Percentiles rank a stretch among this genome's conserved stretches.
phyloP scores from a whole-genome alignment of 2,113 vertebrate genomes.

The Phalacrocorax aristotelis region DNA sequence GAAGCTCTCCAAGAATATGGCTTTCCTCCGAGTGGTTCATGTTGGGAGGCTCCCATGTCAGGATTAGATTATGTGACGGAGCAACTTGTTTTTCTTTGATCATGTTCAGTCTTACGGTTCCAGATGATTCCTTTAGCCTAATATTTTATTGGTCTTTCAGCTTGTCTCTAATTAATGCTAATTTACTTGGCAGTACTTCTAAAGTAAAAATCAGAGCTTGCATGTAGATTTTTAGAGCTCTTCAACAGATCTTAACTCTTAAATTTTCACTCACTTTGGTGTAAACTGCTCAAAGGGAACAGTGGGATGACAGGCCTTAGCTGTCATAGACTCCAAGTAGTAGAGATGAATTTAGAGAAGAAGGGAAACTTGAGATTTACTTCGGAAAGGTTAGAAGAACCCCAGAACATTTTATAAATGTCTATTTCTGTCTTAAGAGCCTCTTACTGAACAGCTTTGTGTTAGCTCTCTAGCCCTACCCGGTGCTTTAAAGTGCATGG shows the following conservation, averaged over 20 bases:
- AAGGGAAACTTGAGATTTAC: not conserved
- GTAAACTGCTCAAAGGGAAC: not conserved
- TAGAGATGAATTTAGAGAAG: not conserved
- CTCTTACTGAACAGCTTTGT: not conserved
- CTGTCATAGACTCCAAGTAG: not conserved
- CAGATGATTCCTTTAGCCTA: constrained; percentile 10
- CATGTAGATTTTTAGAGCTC: constrained; percentile 9
- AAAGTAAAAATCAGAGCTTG: constrained; percentile 18
- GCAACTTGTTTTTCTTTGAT: constrained; percentile 20
- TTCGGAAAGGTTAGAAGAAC: not conserved
- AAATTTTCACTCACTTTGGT: not conserved
- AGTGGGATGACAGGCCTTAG: not conserved
- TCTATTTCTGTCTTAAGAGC: not conserved
- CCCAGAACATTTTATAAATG: not conserved
- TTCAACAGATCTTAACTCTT: not conserved
- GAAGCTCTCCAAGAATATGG: not conserved
- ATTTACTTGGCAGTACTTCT: constrained; percentile 50
- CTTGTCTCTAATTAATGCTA: constrained; percentile 34
- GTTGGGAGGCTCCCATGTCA: not conserved
- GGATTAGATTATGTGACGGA: not conserved
- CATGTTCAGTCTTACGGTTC: not conserved
- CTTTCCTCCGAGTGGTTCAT: not conserved
- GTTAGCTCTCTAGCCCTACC: not conserved
- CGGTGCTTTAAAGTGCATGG: not conserved
- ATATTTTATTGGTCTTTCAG: constrained; percentile 35